Percentiles rank a stretch among this genome's conserved stretches.
phyloP scores from a whole-genome alignment of 1,140 invertebrate species.

The Telenomus remus region DNA sequence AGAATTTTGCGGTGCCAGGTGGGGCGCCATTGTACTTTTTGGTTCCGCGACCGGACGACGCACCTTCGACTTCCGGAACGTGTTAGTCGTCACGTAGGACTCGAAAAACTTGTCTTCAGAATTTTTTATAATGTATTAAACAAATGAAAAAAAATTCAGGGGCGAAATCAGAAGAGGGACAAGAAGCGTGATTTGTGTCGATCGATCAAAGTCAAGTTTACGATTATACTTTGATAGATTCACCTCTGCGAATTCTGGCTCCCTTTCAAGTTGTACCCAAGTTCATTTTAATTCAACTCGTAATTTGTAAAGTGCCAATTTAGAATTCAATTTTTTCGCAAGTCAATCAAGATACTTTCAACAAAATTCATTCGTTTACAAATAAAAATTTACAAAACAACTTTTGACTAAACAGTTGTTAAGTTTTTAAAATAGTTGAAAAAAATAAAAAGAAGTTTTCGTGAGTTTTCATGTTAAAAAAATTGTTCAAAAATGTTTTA shows the following conservation, averaged over 20 bases:
- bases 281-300: neutral
- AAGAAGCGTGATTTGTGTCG: constrained; percentile 18
- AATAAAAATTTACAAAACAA: too few species aligned
- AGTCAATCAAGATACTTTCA: too few species aligned
- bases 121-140: constrained; percentile 1
- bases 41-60: constrained; percentile 30
- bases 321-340: constrained; percentile 20
- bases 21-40: constrained; percentile 28
- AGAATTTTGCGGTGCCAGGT: constrained; percentile 15
- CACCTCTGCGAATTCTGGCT: neutral
- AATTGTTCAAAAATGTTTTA: too few species aligned
- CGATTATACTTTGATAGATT: constrained; percentile 21
- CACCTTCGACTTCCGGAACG: constrained; percentile 41
- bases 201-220: constrained; percentile 48
- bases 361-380: too few species aligned
- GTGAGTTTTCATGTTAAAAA: too few species aligned
- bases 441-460: too few species aligned
- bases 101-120: constrained; percentile 38
- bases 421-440: too few species aligned
- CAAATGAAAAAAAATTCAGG: neutral
- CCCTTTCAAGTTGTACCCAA: constrained; percentile 3
- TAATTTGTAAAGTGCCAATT: neutral
- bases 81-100: constrained; percentile 32
- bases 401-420: too few species aligned
- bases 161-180: constrained; percentile 11